A percentile compares a stretch with the other conserved stretches of the same genome.
These are phyloP conservation scores for Mesoclemmys tuberculata DNA, from an alignment of 2,113 vertebrate genomes.

Conservation along the genomic window DNA sequence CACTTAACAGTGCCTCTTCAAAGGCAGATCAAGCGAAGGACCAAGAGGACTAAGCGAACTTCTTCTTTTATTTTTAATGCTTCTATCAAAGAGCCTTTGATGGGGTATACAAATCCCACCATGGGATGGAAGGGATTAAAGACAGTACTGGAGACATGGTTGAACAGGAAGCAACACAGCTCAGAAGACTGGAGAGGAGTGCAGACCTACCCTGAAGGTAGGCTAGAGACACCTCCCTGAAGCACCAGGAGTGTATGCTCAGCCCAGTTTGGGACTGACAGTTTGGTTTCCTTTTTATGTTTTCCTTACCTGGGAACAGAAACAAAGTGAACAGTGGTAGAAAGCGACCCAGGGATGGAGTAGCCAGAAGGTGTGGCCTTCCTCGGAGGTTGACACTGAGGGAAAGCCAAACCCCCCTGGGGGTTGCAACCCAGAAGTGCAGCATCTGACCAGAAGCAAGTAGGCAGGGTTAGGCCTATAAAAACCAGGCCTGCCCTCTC, in stretches of 20 bases:
- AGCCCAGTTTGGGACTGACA: neutral
- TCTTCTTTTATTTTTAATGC: constrained; percentile 50
- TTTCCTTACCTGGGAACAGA: neutral
- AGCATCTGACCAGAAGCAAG: no score
- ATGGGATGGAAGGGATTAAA: neutral
- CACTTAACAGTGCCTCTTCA: neutral
- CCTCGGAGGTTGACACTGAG: no score
- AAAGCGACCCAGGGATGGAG: neutral
- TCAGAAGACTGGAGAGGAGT: neutral
- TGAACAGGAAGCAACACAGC: neutral
- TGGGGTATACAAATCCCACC: neutral
- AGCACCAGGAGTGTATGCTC: neutral
- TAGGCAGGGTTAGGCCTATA: no score
- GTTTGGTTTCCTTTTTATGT: neutral
- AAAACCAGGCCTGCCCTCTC: no score
- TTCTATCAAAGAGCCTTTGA: neutral
- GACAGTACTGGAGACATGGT: neutral
- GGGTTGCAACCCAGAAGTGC: no score
- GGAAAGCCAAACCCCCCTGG: no score
- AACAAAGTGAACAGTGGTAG: neutral
- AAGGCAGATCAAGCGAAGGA: constrained; percentile 24
- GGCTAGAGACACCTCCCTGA: neutral
- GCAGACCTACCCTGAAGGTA: neutral
- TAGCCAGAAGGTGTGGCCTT: no score
- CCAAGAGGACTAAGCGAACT: constrained; percentile 13